Evolutionary conservation across 2,113 vertebrate species (phyloP).

Genomic region (Bufo gargarizans): DNA sequence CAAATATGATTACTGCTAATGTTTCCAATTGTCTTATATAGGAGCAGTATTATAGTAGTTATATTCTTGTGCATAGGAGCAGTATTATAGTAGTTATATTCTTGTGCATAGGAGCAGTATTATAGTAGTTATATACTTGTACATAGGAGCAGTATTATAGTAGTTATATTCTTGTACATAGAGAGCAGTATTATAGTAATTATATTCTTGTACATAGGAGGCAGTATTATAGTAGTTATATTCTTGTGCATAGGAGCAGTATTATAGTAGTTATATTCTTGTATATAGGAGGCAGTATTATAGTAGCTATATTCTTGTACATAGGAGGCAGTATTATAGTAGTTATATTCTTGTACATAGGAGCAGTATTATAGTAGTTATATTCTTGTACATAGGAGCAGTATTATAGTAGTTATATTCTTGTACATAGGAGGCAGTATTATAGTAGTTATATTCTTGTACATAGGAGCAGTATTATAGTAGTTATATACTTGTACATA

Average conservation of each 20-base stretch:
- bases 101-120: not conserved
- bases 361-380: not conserved
- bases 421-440: not conserved
- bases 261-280: slow-evolving; percentile 11
- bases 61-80: not conserved
- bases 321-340: slow-evolving; percentile 9
- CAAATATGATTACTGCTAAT: not conserved
- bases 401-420: slow-evolving; percentile 7
- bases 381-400: not conserved
- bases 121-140: not conserved
- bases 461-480: slow-evolving; percentile 1
- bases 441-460: not conserved
- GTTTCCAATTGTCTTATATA: not conserved
- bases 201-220: not conserved
- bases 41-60: slow-evolving; percentile 7
- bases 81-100: slow-evolving; percentile 10
- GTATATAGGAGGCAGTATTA: not conserved
- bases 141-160: not conserved
- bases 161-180: not conserved
- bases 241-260: not conserved
- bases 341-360: not conserved
- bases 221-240: not conserved
- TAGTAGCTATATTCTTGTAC: slow-evolving; percentile 1
- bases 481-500: slow-evolving; percentile 1
- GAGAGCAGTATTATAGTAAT: not conserved